A percentile compares a stretch with the other conserved stretches of the same genome.
phyloP scores from a whole-genome alignment of 2,113 vertebrate genomes.

The Microtus oregoni region DNA sequence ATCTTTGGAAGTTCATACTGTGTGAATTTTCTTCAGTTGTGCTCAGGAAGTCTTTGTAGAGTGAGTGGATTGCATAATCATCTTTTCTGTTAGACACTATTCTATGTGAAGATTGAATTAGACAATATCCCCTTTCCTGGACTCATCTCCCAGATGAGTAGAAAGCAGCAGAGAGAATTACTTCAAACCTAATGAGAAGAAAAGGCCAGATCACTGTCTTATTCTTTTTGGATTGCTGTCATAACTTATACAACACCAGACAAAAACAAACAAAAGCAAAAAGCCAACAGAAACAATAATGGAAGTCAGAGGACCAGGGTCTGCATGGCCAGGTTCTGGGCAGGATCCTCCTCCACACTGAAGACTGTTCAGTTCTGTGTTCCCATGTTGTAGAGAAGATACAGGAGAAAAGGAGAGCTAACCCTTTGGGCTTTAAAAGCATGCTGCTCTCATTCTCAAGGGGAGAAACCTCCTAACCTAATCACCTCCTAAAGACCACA shows the following conservation, averaged over 20 bases:
- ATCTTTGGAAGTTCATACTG: neutral
- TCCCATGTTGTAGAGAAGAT: neutral
- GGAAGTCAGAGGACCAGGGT: neutral
- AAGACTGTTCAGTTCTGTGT: neutral
- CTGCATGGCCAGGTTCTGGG: neutral
- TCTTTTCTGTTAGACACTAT: neutral
- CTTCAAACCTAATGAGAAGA: neutral
- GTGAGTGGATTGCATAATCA: too few species aligned
- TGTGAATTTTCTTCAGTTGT: neutral
- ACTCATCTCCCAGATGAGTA: neutral
- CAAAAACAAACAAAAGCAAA: neutral
- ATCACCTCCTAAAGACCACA: neutral
- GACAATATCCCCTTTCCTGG: neutral
- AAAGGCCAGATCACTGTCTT: neutral
- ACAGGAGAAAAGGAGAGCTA: neutral
- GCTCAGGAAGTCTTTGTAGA: neutral
- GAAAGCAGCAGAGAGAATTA: neutral
- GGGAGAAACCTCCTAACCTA: neutral
- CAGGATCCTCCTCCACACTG: neutral
- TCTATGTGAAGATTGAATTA: neutral
- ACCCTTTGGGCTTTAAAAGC: neutral
- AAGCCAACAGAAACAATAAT: neutral
- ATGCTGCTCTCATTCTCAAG: rapidly evolving
- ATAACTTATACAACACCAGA: neutral
- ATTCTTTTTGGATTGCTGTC: neutral